A percentile compares a stretch with the other conserved stretches of the same genome.
phyloP scores from a whole-genome alignment of 1,140 invertebrate species.

The Diachasmimorpha longicaudata region DNA sequence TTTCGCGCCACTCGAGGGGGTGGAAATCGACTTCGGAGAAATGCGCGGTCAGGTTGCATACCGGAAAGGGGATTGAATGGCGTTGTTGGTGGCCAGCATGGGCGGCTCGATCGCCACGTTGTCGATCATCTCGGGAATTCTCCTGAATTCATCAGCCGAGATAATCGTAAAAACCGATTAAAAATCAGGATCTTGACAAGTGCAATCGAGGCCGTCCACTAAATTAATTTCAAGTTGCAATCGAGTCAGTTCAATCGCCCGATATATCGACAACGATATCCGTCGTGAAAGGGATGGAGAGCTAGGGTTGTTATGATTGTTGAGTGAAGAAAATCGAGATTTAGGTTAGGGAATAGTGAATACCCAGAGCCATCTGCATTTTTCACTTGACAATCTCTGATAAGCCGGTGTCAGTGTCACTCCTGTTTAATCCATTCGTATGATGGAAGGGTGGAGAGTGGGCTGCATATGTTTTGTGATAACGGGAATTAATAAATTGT shows the following conservation, averaged over 20 bases:
- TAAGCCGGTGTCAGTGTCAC: neutral
- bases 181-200: neutral
- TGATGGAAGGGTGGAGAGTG: neutral
- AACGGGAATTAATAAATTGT: neutral
- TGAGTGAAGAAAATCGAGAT: neutral
- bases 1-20: neutral
- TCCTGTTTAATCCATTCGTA: neutral
- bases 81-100: constrained; percentile 1
- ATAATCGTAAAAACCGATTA: neutral
- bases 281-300: neutral
- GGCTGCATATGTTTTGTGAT: neutral
- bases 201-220: neutral
- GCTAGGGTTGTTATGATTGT: neutral
- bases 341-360: neutral
- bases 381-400: neutral
- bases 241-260: neutral
- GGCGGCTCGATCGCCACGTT: neutral
- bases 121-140: neutral
- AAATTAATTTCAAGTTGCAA: neutral
- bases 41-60: constrained; percentile 4
- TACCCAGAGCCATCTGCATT: neutral
- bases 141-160: neutral
- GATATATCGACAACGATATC: neutral
- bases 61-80: neutral
- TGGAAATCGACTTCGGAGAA: neutral